Base-by-base conservation (phyloP, 2,113 vertebrate genomes). In the Antigone vipio region DNA sequence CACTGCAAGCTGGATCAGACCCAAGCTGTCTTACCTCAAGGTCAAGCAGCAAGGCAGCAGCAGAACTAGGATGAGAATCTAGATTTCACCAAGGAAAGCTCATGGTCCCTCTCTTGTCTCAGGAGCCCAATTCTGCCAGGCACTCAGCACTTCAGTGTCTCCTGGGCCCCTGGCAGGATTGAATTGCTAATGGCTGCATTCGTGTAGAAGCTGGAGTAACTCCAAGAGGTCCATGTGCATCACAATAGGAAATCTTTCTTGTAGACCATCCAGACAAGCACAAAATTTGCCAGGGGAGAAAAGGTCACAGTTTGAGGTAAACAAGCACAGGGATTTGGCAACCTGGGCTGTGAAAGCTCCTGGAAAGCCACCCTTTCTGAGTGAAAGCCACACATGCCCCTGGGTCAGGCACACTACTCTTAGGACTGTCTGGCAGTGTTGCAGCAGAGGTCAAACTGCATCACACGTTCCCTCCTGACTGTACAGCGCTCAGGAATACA, bases 1-100 rank as follows among this genome's bases (percentile, higher is more conserved):
- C 58, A 30, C 35, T 15, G n/a, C 0, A 5, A 93, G 60, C 79
- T 93, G 91, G 74, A 91, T 64, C 66, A 73, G 80, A 85, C 71
- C 50, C 50, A 72, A 52, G 42, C 60, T 89, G 74, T 58, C 62
- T 88, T 95, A 83, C 53, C 71, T 93, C 96, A 97, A 97, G 95
- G 95, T 96, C 91, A 91, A 56, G 71, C 58, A 87, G 64, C 15
- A 89, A 79, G 69, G 53, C 56, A 72, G 79, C 19, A 85, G 62
- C 1, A 0, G 62, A 85, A 84, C 38, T 72, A 66, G 66, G 53
- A 82, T 73, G 16, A 87, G 71, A 91, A 92, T 47, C 67, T 85
- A 87, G 77, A 69, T 73, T 82, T 91, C 66, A 80, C 21, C 32
- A 49, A 82, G 69, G 30, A 81, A 71, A 79, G n/a, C 58, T 75